These are phyloP conservation scores for Periplaneta americana DNA, from an alignment of 1,140 invertebrate species.

Conservation along the genomic window DNA sequence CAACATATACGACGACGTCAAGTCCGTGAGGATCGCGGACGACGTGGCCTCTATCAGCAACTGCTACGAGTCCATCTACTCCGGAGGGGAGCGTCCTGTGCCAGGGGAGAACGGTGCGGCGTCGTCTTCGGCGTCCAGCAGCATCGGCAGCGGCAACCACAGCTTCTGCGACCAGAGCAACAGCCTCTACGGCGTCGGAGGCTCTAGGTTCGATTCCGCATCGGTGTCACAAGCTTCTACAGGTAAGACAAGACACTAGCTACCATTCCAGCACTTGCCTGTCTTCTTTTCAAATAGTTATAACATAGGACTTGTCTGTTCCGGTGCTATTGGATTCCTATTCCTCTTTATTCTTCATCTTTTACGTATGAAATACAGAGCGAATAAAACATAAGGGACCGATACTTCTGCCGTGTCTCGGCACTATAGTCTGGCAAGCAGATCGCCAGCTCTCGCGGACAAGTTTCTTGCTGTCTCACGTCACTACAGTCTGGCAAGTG, in stretches of 20 bases:
- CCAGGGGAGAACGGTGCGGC: background rate
- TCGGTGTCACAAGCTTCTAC: conserved; percentile 21
- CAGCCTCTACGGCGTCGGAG: conserved; percentile 25
- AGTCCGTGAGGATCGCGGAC: background rate
- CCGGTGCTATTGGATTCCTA: no score
- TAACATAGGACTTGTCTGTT: no score
- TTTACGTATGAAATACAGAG: no score
- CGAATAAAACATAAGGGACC: no score
- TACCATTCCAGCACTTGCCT: no score
- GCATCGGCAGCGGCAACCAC: background rate
- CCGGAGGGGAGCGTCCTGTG: background rate
- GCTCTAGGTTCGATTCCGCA: conserved; percentile 12
- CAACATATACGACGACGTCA: conserved; percentile 4
- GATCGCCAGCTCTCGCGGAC: no score
- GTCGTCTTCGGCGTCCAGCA: background rate
- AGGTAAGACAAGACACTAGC: conserved; percentile 20
- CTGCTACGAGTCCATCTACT: conserved; percentile 17
- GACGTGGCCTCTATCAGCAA: conserved; percentile 1
- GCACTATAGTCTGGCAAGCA: no score
- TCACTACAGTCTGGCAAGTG: no score
- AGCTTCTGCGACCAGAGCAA: conserved; percentile 27
- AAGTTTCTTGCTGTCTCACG: no score
- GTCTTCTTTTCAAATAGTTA: no score
- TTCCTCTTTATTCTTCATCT: no score
- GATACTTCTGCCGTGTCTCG: no score